Evolutionary conservation across 1,140 invertebrate species (phyloP), one percentile per base, ranked within the genome.

Genomic region (Sycophaga agraensis): DNA sequence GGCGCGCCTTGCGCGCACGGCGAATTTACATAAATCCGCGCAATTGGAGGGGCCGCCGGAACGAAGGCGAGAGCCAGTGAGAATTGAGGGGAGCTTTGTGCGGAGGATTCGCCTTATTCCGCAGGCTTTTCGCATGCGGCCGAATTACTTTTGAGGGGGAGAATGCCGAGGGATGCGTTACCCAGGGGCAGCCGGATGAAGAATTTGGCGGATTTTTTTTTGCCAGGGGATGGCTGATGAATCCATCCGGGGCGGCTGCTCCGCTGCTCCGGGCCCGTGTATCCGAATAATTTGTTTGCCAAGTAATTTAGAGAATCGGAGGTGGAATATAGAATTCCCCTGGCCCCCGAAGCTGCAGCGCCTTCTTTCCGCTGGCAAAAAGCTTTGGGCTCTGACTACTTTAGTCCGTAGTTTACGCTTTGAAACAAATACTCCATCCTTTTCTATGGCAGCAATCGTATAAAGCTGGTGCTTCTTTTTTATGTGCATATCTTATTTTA

Each of bases 21-120:
- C n/a, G 43, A n/a, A 48, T 53, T 34, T 51, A 37, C 50, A 60
- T 60, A 53, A 60, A 60, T 53, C 40, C 50, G 39, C 16, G 35
- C 43, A 24, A 7, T 39, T 42, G 7, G 17, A 5, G 17, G 17
- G 9, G 3, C 21, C n/a, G n/a, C n/a, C n/a, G 39, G 16, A n/a
- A 14, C 34, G 34, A 9, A 3, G 11, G 34, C 8, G 17, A 19
- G 11, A 17, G 37, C 4, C n/a, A n/a, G n/a, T n/a, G n/a, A n/a
- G n/a, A n/a, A n/a, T n/a, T n/a, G n/a, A n/a, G 14, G n/a, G 14
- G 12, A 14, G n/a, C 17, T 4, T 9, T 6, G 26, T 2, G 28
- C 11, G 42, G 28, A 17, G 35, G 22, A 55, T 55, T 55, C 22
- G 28, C 26, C 42, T 56, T 56, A 34, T 56, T 21, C 16, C 26